Evolutionary conservation across 2,888 invertebrate species (phyloP).

Genomic region (Drosophila barbarae): DNA sequence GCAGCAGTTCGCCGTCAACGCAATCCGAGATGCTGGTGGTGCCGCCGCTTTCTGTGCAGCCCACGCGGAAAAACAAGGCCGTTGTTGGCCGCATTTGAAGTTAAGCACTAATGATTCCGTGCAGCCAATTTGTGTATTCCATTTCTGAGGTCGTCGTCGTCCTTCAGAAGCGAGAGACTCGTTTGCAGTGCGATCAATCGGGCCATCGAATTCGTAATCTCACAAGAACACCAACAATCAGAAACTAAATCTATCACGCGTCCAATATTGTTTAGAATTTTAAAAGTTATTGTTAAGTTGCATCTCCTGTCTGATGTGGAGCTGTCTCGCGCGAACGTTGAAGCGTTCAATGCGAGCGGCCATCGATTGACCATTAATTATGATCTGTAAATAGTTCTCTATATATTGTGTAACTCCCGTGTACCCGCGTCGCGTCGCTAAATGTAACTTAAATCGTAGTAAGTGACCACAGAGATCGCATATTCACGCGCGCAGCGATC

Average conservation of each 20-base stretch:
- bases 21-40: conserved; percentile 83
- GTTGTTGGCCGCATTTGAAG: conserved; percentile 82
- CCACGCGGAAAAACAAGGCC: conserved; percentile 88
- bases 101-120: conserved; percentile 11
- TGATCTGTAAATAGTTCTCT: conserved; percentile 57
- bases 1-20: conserved; percentile 79
- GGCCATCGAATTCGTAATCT: conserved; percentile 39
- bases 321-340: conserved; percentile 53
- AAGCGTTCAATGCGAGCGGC: conserved; percentile 52
- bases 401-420: conserved; percentile 27
- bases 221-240: conserved; percentile 22
- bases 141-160: conserved; percentile 43
- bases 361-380: conserved; percentile 33
- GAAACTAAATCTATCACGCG: conserved; percentile 42
- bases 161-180: conserved; percentile 13
- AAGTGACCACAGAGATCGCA: conserved; percentile 62
- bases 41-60: conserved; percentile 91
- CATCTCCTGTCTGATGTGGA: conserved; percentile 22
- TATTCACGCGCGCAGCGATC: conserved; percentile 47
- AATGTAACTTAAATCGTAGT: conserved; percentile 56
- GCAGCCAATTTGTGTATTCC: conserved; percentile 56
- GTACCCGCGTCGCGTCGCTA: conserved; percentile 35
- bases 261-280: conserved; percentile 47
- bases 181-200: conserved; percentile 19
- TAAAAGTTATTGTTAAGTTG: conserved; percentile 35